These are phyloP conservation scores for Odontophorus gujanensis DNA, from an alignment of 2,113 vertebrate species.

Conservation along the genomic window DNA sequence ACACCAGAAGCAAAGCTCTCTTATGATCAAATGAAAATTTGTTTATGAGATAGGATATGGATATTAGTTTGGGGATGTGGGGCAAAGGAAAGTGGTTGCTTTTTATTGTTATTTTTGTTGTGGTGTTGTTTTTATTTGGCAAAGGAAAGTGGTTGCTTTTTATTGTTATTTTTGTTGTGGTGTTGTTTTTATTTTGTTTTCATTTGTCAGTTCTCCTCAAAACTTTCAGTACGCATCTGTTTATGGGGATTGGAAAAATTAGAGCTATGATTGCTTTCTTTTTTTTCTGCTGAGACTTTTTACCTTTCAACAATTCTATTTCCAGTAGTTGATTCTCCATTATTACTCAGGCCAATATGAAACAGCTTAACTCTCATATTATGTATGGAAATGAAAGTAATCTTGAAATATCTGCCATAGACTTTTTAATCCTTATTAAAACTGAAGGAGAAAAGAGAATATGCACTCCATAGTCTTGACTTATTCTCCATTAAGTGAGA, in stretches of 20 bases:
- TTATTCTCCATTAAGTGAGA: neutral
- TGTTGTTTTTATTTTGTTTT: neutral
- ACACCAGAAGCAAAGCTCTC: neutral
- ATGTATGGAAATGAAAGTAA: conserved; percentile 32
- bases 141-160: neutral
- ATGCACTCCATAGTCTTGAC: neutral
- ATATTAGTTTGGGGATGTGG: neutral
- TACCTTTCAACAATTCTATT: conserved; percentile 5
- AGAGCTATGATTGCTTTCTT: neutral
- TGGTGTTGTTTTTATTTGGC: neutral
- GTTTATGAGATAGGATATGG: neutral
- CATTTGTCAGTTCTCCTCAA: neutral
- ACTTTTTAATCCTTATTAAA: conserved; percentile 54
- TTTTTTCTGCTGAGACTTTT: neutral
- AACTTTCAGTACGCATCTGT: neutral
- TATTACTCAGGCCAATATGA: conserved; percentile 2
- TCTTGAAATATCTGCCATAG: neutral
- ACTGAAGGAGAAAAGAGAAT: conserved; percentile 1
- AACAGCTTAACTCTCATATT: neutral
- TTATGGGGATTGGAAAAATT: neutral
- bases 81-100: neutral
- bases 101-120: neutral
- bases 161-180: neutral
- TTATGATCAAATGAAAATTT: neutral
- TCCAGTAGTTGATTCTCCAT: neutral